Evolutionary conservation across 2,113 vertebrate genomes (phyloP), one percentile per base, ranked within the genome.

Genomic region (Aspiorhynchus laticeps): DNA sequence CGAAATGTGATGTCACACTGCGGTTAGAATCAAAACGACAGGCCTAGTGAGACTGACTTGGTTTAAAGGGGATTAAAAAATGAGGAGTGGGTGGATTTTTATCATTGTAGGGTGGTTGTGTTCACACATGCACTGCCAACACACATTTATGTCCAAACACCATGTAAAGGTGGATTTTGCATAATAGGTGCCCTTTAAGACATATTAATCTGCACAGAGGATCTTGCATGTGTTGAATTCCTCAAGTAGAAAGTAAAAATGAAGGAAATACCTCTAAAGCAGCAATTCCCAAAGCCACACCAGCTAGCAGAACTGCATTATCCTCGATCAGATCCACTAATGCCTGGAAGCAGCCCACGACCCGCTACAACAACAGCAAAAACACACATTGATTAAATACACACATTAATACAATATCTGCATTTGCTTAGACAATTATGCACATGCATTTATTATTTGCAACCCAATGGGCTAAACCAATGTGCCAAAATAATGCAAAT

Each of bases 211-310:
- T 46, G 51, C 33, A 65, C 11, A 11, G 9, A 1, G 12, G n/a
- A 67, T 28, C n/a, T 81, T 1, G 11, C 12, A 17, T 67, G 28
- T 28, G 61, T 8, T 38, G 69, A 73, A 53, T 53, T 53, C 2
- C 1, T 19, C 17, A 19, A 7, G 69, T 65, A 4, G 14, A 51
- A 85, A 5, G 21, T 59, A 5, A 43, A 53, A 63, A n/a, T 59
- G 43, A 78, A 43, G 10, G 7, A 61, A 21, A 61, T 91, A 94
- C 94, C 93, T 94, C 92, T n/a, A 94, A 87, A 5, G 41, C 89
- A 0, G 85, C 88, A 11, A 93, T 90, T 21, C 89, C 92, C 5
- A 93, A 38, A 7, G 88, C 91, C 2, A 93, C 88, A 0, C 83
- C 92, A 63, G 89, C 92, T 1, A 94, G 26, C 26, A 93, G 61